A percentile compares a stretch with the other conserved stretches of the same genome.
These are phyloP conservation scores for Hydropotes inermis DNA, from an alignment of 2,113 vertebrate genomes.

Conservation along the genomic window DNA sequence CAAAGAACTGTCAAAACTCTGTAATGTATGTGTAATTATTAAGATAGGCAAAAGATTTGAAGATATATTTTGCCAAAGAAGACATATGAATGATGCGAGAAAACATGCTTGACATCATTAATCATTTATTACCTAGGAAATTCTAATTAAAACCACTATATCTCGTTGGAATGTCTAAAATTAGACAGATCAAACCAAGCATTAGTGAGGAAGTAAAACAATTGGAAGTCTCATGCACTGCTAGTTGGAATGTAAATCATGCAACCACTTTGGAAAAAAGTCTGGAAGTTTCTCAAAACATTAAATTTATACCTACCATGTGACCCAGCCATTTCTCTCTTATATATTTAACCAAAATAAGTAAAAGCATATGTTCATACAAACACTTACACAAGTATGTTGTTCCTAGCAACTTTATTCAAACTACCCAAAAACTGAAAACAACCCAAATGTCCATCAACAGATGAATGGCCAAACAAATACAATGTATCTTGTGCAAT, in stretches of 20 bases:
- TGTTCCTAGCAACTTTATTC: slow-evolving; percentile 3
- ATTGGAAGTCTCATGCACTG: neutral
- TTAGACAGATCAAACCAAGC: neutral
- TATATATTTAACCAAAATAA: slow-evolving; percentile 11
- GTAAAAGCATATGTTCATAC: slow-evolving; percentile 23
- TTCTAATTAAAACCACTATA: neutral
- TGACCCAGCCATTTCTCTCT: neutral
- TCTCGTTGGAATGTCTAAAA: neutral
- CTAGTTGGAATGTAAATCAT: neutral
- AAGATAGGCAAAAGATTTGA: neutral
- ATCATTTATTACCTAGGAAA: neutral
- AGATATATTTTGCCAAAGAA: neutral
- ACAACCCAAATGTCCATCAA: neutral
- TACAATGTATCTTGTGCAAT: neutral
- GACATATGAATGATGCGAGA: neutral
- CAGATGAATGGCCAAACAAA: neutral
- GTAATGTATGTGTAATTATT: neutral
- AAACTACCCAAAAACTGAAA: neutral
- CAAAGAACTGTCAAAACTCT: neutral
- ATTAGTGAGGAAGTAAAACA: neutral
- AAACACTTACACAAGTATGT: neutral
- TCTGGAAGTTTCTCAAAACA: neutral
- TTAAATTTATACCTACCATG: neutral
- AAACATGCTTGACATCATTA: neutral
- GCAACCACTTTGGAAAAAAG: slow-evolving; percentile 4